Conservation (phyloP, 1,140 invertebrate genomes). For the Anagrus nilaparvatae region DNA sequence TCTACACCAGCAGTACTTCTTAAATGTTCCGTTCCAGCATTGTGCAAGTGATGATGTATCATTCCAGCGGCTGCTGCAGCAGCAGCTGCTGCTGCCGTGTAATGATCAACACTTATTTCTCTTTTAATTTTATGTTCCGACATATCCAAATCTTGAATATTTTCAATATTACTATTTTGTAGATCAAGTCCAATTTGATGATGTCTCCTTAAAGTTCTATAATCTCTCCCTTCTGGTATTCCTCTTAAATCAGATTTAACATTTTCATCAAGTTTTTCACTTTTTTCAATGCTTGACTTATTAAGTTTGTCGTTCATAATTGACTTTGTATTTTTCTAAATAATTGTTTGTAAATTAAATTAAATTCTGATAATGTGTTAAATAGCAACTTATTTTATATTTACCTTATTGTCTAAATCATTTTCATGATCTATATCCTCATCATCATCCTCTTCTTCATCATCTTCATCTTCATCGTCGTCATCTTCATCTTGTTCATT, state of each 20-base stretch:
- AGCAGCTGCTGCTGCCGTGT: constrained; percentile 8
- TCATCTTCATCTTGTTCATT: constrained; percentile 14
- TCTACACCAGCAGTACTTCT: constrained; percentile 13
- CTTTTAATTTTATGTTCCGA: constrained; percentile 13
- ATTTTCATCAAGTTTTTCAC: constrained; percentile 11
- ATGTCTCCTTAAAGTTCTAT: constrained; percentile 11
- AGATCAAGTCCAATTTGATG: constrained; percentile 15
- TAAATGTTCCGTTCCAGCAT: constrained; percentile 13
- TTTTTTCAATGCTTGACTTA: neutral
- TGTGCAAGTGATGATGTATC: constrained; percentile 15
- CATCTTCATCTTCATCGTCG: constrained; percentile 15
- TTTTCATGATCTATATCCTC: no score
- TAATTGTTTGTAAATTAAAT: neutral
- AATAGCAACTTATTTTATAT: neutral
- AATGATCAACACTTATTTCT: constrained; percentile 9
- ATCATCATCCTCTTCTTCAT: constrained; percentile 11
- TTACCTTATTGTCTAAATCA: constrained; percentile 8
- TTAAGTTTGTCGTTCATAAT: constrained; percentile 11
- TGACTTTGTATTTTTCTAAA: constrained; percentile 11
- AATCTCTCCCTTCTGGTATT: constrained; percentile 13
- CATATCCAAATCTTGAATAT: constrained; percentile 12
- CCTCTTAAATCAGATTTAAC: constrained; percentile 8
- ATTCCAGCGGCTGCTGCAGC: constrained; percentile 14
- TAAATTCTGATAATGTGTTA: neutral
- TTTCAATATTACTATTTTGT: constrained; percentile 14